Conservation (phyloP, 2,888 invertebrate genomes). For the Drosophila neutralis region DNA sequence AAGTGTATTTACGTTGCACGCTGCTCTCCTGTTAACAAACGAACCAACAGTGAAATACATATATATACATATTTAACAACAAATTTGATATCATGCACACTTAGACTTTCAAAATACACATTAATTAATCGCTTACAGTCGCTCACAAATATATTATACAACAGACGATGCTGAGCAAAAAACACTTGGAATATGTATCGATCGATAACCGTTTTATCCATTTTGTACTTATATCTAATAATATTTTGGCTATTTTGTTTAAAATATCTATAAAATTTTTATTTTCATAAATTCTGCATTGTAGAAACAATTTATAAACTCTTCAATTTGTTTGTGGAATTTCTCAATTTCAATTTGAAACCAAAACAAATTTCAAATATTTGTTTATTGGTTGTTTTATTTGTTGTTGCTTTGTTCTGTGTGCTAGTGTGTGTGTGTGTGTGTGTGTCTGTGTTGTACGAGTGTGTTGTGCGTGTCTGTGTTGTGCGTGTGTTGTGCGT, state of each 20-base stretch:
- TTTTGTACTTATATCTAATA: slow-evolving; percentile 25
- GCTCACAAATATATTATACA: slow-evolving; percentile 24
- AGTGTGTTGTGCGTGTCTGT: slow-evolving; percentile 8
- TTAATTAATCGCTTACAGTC: slow-evolving; percentile 5
- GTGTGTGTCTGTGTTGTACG: not conserved
- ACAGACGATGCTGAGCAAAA: slow-evolving; percentile 31
- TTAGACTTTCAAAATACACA: slow-evolving; percentile 21
- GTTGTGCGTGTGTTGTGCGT: slow-evolving; percentile 7
- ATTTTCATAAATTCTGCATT: slow-evolving; percentile 26
- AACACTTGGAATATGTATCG: slow-evolving; percentile 28
- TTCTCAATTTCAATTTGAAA: slow-evolving; percentile 24
- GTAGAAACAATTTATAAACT: slow-evolving; percentile 26
- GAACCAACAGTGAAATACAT: slow-evolving; percentile 32
- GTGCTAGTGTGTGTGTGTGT: slow-evolving; percentile 5
- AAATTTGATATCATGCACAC: slow-evolving; percentile 50
- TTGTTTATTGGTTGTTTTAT: not conserved
- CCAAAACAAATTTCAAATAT: slow-evolving; percentile 15
- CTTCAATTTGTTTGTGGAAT: not conserved
- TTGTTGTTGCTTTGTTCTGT: slow-evolving; percentile 9
- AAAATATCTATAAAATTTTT: slow-evolving; percentile 17
- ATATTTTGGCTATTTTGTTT: slow-evolving; percentile 33
- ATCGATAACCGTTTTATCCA: slow-evolving; percentile 17
- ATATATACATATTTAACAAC: slow-evolving; percentile 55
- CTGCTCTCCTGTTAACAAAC: slow-evolving; percentile 9
- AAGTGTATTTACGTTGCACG: slow-evolving; percentile 7